Percentiles rank a stretch among this genome's conserved stretches.
These are phyloP conservation scores for Papilio polytes DNA, from an alignment of 1,140 invertebrate genomes.

Conservation along the genomic window DNA sequence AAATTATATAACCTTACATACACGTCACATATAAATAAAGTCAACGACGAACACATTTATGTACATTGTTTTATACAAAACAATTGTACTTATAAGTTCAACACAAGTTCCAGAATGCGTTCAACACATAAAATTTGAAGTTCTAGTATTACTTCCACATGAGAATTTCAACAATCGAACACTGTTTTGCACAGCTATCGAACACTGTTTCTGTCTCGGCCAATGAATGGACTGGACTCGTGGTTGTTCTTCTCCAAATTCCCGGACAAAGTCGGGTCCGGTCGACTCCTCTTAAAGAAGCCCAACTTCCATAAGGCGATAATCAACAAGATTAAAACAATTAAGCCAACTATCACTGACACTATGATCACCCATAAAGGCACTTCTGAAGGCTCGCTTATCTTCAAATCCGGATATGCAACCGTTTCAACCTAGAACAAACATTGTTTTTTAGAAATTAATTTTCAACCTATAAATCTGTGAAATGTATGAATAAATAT, in stretches of 20 bases:
- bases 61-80: conserved; percentile 56
- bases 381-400: conserved; percentile 88
- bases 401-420: conserved; percentile 90
- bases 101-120: conserved; percentile 43
- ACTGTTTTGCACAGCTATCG: conserved; percentile 64
- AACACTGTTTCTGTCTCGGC: conserved; percentile 71
- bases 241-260: conserved; percentile 92
- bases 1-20: conserved; percentile 64
- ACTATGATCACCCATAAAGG: conserved; percentile 94
- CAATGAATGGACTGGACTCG: conserved; percentile 85
- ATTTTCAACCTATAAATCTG: no score
- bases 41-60: conserved; percentile 41
- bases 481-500: no score
- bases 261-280: conserved; percentile 92
- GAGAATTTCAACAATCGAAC: no score
- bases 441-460: conserved; percentile 41
- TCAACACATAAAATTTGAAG: conserved; percentile 40
- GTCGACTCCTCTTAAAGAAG: conserved; percentile 94
- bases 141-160: conserved; percentile 45
- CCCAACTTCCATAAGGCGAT: conserved; percentile 92
- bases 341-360: conserved; percentile 90
- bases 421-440: conserved; percentile 89
- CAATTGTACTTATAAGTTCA: conserved; percentile 47
- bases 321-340: conserved; percentile 91
- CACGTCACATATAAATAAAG: conserved; percentile 29